These are phyloP conservation scores for Bufo bufo DNA, from an alignment of 2,113 vertebrate species.

Conservation along the genomic window DNA sequence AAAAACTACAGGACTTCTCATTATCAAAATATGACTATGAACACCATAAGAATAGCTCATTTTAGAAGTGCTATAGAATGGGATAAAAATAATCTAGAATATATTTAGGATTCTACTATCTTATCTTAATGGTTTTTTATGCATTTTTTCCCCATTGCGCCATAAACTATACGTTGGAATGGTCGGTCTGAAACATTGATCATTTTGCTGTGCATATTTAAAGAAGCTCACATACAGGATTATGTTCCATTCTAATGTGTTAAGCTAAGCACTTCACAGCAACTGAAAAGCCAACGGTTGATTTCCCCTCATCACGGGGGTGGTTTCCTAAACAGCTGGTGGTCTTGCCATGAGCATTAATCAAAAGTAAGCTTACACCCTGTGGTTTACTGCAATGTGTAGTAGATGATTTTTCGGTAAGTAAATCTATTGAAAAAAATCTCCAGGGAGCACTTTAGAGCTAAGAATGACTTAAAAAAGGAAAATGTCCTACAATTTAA, in stretches of 20 bases:
- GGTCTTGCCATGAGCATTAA: slow-evolving; percentile 7
- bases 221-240: background rate
- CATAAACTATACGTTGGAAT: background rate
- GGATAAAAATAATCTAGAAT: too few relatives aligned
- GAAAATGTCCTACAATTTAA: slow-evolving; percentile 24
- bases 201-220: slow-evolving; percentile 3
- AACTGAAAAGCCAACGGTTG: background rate
- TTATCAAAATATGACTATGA: background rate
- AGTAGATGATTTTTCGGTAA: slow-evolving; percentile 15
- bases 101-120: background rate
- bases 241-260: background rate
- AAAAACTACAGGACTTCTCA: background rate
- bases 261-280: slow-evolving; percentile 2
- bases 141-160: background rate
- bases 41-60: background rate
- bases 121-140: too few relatives aligned
- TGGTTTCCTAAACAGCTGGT: slow-evolving; percentile 23
- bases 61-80: too few relatives aligned
- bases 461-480: slow-evolving; percentile 21
- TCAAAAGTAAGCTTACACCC: slow-evolving; percentile 8
- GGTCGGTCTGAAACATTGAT: background rate
- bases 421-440: slow-evolving; percentile 35
- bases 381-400: background rate
- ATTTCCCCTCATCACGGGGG: slow-evolving; percentile 13
- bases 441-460: slow-evolving; percentile 21